Evolutionary conservation across 1,140 invertebrate species (phyloP).

Genomic region (Zaprionus africanus): DNA sequence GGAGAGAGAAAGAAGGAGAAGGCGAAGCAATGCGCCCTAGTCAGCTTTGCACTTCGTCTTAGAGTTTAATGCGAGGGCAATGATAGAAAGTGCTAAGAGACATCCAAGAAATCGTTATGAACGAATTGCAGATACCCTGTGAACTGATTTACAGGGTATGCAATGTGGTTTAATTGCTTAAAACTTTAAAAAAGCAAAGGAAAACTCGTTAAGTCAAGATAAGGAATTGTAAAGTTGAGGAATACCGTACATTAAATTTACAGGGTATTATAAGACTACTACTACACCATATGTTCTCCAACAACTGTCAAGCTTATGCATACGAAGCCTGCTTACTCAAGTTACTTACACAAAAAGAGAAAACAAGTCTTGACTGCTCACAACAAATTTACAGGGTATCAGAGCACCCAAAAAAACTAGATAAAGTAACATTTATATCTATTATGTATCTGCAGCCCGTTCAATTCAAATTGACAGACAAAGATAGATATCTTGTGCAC

Average conservation of each 20-base stretch:
- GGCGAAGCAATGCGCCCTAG: not conserved
- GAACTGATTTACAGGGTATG: not conserved
- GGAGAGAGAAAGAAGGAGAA: not conserved
- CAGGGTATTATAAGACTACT: not conserved
- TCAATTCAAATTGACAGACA: not conserved
- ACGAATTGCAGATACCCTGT: not conserved
- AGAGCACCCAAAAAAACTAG: not conserved
- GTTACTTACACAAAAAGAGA: not conserved
- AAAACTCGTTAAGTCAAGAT: not conserved
- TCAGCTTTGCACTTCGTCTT: not conserved
- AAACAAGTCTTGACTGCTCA: not conserved
- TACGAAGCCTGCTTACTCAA: not conserved
- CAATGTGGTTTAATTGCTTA: too few species aligned
- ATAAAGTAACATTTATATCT: conserved; percentile 1
- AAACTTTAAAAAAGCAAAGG: not conserved
- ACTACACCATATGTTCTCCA: rapidly evolving
- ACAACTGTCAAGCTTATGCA: not conserved
- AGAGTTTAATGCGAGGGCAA: conserved; percentile 3
- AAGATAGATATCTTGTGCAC: not conserved
- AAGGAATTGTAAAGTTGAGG: not conserved
- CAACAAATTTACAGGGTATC: not conserved
- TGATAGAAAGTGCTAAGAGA: not conserved
- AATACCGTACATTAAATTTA: not conserved
- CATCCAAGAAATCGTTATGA: not conserved
- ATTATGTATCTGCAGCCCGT: not conserved